Base-by-base conservation (phyloP, 23 tunicate genomes). In the Pegea sp. region DNA sequence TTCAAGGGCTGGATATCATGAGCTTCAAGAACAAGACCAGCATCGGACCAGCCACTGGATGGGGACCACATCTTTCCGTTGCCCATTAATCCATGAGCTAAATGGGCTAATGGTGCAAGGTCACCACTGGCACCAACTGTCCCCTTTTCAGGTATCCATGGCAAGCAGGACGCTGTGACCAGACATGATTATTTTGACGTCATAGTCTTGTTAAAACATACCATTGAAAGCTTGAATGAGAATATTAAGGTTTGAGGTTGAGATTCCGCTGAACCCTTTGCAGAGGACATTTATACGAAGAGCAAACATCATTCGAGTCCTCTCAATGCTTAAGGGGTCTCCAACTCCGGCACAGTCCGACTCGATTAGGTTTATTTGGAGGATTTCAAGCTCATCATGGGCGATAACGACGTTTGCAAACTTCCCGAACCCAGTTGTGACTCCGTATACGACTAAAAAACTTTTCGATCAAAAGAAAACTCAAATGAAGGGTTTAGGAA, bases 31-130 rank as follows among this genome's bases (percentile, higher is more conserved):
- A 89, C 91, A 20, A 54, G 49, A 3, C 46, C 29, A 3, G 90
- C 98, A 38, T 65, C 66, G 3, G 80, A 66, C 88, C 80, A 70
- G 24, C 98, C 98, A 27, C 81, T 77, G 16, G 60, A 44, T 2
- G 90, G 90, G 1, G 80, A 70, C 98, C 98, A 89, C 98, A 89
- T 89, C 34, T 66, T 60, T 28, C 98, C 98, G 64, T 89, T 66
- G 13, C 98, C 98, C 75, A 71, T 65, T 30, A 89, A 38, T 7
- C 98, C 98, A 2, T 72, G 63, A 19, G 98, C 88, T 62, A 89
- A 26, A 53, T 89, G 98, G 0, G 98, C 59, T 24, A 89, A 52
- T 1, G 88, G 98, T 8, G 98, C 91, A 11, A 89, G 70, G 44
- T 89, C 98, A 4, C 88, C 90, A 59, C 95, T 84, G 13, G 98